A percentile compares a stretch with the other conserved stretches of the same genome.
Conservation (phyloP, 2,113 vertebrate genomes). For the Pontoporia blainvillei region DNA sequence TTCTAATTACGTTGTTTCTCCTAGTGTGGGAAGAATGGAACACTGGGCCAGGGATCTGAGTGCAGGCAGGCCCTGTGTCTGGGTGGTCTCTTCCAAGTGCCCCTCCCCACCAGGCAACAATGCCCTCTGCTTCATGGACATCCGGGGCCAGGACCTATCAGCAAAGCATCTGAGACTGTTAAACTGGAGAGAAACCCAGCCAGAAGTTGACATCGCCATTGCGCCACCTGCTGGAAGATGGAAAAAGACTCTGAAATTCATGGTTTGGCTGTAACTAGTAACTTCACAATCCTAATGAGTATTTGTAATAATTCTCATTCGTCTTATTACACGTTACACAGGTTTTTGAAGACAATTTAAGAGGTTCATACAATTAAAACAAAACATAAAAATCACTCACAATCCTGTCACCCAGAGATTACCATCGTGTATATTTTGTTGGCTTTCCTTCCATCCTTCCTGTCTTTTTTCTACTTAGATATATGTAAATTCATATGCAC, state of each 20-base stretch:
- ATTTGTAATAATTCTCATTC: not conserved
- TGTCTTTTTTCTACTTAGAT: slow-evolving; percentile 13
- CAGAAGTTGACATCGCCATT: slow-evolving; percentile 39
- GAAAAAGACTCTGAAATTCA: not conserved
- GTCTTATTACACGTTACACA: not conserved
- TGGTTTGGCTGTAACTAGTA: not conserved
- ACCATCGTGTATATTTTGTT: not conserved
- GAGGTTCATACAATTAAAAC: not conserved
- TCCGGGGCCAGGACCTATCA: accelerated
- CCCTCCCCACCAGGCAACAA: not conserved
- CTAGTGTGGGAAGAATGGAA: not conserved
- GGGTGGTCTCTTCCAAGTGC: not conserved
- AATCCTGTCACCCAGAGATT: not conserved
- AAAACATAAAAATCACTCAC: not conserved
- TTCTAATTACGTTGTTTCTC: not conserved
- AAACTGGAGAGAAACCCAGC: not conserved
- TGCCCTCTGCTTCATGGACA: not conserved
- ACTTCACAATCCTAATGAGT: not conserved
- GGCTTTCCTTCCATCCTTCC: not conserved
- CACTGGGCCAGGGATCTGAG: not conserved
- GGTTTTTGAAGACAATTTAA: not conserved
- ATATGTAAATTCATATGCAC: not conserved
- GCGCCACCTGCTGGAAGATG: slow-evolving; percentile 81
- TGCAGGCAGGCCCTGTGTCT: not conserved
- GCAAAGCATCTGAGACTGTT: not conserved